Base-by-base conservation (phyloP, 2,888 invertebrate species). In the Acronicta leporina region DNA sequence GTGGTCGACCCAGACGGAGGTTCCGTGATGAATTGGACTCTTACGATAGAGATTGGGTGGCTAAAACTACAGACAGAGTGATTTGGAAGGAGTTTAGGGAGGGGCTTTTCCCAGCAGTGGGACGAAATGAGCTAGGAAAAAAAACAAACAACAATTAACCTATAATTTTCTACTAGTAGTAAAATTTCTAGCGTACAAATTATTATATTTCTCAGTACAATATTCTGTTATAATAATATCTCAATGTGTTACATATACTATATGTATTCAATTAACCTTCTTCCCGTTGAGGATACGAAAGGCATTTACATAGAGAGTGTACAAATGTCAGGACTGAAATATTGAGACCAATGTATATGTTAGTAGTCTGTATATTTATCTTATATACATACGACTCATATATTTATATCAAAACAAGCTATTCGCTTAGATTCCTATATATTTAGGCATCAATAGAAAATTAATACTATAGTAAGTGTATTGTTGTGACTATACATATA, bases 371-470 rank as follows among this genome's bases (percentile, higher is more conserved):
- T 47, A 35, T 33, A 46, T 49, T 66, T 20, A 42, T 46, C 25
- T 33, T n/a, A 45, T 42, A 41, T 35, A 35, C n/a, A 44, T 27
- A 13, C n/a, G n/a, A n/a, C 20, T 45, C 15, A 47, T 43, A 38
- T 43, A 49, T 62, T 20, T 42, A 8, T 47, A 56, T 45, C 40
- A 42, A 50, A 10, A 38, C n/a, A n/a, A 54, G 9, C 33, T 54
- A 57, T 54, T 65, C 11, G 52, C 68, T 64, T 40, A 49, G 40
- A n/a, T 52, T 46, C 15, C 57, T 40, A 62, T n/a, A n/a, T n/a
- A n/a, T 61, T 61, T 47, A n/a, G 20, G n/a, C n/a, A 38, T 44
- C 25, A 40, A 49, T 14, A 33, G 11, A 33, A 33, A 11, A 33
- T 33, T 33, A 11, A 11, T 33, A 11, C 4, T 30, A 30, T 3